Evolutionary conservation across 1,140 invertebrate genomes (phyloP).

Genomic region (Homalodisca vitripennis): DNA sequence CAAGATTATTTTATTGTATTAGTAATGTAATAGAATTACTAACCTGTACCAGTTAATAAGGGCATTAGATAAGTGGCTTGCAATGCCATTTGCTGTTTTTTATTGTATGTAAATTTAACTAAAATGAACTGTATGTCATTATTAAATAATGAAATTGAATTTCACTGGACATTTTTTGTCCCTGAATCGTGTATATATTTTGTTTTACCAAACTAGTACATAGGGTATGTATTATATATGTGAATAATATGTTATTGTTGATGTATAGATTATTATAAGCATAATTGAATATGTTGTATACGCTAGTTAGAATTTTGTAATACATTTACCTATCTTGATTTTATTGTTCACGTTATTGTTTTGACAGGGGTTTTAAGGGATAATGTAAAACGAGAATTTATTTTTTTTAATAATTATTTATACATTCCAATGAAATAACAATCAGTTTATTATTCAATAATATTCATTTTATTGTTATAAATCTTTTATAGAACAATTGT

Average conservation of each 20-base stretch:
- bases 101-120: not conserved
- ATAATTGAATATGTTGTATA: slow-evolving; percentile 10
- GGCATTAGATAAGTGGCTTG: slow-evolving; percentile 12
- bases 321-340: slow-evolving; percentile 13
- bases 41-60: slow-evolving; percentile 9
- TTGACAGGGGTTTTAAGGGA: no score
- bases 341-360: not conserved
- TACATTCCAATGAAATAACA: no score
- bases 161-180: not conserved
- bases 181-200: not conserved
- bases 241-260: slow-evolving; percentile 20
- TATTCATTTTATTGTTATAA: no score
- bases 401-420: no score
- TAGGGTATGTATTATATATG: slow-evolving; percentile 8
- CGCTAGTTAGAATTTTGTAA: slow-evolving; percentile 29
- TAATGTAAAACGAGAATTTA: no score
- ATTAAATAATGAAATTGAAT: not conserved
- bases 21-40: slow-evolving; percentile 6
- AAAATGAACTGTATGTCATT: not conserved
- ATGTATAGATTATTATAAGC: slow-evolving; percentile 17
- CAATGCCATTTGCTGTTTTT: slow-evolving; percentile 9
- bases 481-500: no score
- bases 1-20: slow-evolving; percentile 2
- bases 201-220: slow-evolving; percentile 13
- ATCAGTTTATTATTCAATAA: no score